Evolutionary conservation across 1,140 invertebrate genomes (phyloP), one percentile per base, ranked within the genome.

Genomic region (Mycetomoellerius zeteki): DNA sequence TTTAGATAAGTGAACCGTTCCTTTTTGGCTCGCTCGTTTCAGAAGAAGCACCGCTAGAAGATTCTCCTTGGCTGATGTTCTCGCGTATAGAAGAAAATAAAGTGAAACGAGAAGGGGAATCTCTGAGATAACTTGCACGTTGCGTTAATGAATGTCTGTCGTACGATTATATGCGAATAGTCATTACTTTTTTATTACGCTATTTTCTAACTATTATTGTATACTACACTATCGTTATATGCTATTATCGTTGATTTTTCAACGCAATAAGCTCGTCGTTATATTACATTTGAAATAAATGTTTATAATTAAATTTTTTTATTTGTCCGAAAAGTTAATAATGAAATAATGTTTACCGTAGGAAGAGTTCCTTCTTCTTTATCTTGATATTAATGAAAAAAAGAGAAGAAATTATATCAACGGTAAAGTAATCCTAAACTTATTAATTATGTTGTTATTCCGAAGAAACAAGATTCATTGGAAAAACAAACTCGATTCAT

Each of bases 1-100:
- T 95, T 95, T 86, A 95, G 94, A 95, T 95, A 95, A 95, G 92
- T 93, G 94, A 88, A 86, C 91, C 89, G 84, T 90, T 88, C 89
- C 85, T 88, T 94, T 94, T 94, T 92, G 93, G 67, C 73, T 50
- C 52, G 80, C 54, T 90, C 90, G 85, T 87, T 88, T 88, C 85
- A 75, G 80, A 84, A 54, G 80, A 43, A 60, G 67, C 33, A 72
- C 33, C 50, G 64, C 27, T 27, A 21, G 37, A 58, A 60, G 54
- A 1, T 72, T 67, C 69, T 47, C n/a, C 54, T 84, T 84, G 54
- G 69, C 21, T 50, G 78, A 71, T 71, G 64, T 33, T 60, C 21
- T 27, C 37, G 50, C 37, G 69, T 62, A 62, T 19, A 75, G 56
- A 73, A 5, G 37, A 24, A 60, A 73, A 73, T 84, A 84, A 84